phyloP scores from a whole-genome alignment of 2,113 vertebrate genomes.

The Delphinapterus leucas region DNA sequence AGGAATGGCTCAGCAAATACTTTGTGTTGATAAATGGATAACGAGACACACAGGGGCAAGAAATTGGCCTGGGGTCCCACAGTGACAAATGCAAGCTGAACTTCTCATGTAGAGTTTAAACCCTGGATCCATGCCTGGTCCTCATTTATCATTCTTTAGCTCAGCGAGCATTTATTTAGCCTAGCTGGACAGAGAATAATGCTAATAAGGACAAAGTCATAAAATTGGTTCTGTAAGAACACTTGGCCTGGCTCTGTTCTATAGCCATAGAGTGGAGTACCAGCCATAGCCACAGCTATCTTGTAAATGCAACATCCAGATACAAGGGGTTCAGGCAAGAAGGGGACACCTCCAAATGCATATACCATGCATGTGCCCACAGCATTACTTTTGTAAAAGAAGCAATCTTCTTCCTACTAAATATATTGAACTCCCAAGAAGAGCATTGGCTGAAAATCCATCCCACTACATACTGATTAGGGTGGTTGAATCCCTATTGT shows the following conservation, averaged over 20 bases:
- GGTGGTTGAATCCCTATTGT: not conserved
- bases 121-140: not conserved
- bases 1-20: slow-evolving; percentile 32
- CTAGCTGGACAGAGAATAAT: not conserved
- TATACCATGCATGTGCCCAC: not conserved
- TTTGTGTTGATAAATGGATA: slow-evolving; percentile 29
- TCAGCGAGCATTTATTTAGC: not conserved
- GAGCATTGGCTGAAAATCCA: not conserved
- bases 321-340: not conserved
- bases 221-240: not conserved
- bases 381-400: not conserved
- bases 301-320: not conserved
- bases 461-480: not conserved
- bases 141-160: not conserved
- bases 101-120: not conserved
- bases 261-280: not conserved
- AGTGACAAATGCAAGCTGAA: not conserved
- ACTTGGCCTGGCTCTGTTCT: not conserved
- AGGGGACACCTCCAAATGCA: not conserved
- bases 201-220: not conserved
- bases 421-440: not conserved
- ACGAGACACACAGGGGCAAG: not conserved
- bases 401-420: not conserved
- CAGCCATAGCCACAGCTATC: not conserved
- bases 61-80: not conserved